Evolutionary conservation across 2,888 invertebrate species (phyloP), one percentile per base, ranked within the genome.

Genomic region (Pomacea canaliculata): DNA sequence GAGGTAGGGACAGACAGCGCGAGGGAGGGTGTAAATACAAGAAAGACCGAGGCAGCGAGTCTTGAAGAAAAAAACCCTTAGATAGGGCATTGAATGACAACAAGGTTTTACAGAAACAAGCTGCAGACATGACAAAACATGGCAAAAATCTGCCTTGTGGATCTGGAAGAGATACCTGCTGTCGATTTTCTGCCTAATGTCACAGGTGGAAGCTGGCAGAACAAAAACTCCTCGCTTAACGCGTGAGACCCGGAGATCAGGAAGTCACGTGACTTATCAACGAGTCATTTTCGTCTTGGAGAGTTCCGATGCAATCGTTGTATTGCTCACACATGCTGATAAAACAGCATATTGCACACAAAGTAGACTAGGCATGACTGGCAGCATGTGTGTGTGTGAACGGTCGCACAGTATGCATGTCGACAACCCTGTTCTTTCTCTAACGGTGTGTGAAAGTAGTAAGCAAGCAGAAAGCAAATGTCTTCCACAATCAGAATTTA

Each of bases 201-300:
- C 63, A 46, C 68, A 68, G 10, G 19, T 68, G 68, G 68, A 68
- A 68, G 13, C 68, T 68, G 68, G 27, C 68, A 37, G 37, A 68
- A 37, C 37, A 37, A 56, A 56, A 68, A 12, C 68, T 68, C 68
- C 27, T 13, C 68, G 37, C 37, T 68, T 19, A 46, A 63, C 63
- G 68, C 5, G 37, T 19, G 27, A 4, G 68, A 68, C 68, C 68
- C 68, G 68, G 68, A 68, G n/a, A 37, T 68, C 68, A 46, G 19
- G 63, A 10, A 68, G 37, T 68, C 37, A 68, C 68, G 68, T 68
- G 68, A 68, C 27, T 68, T 37, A 46, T 68, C 68, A 68, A 68
- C n/a, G 3, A 10, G 23, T 63, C 63, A 23, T 63, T 63, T 63
- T 27, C 63, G 23, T 63, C 63, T 23, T 7, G 23, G 63, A 63